These are phyloP conservation scores for Drosophila parvula DNA, from an alignment of 1,140 invertebrate genomes.

Conservation along the genomic window DNA sequence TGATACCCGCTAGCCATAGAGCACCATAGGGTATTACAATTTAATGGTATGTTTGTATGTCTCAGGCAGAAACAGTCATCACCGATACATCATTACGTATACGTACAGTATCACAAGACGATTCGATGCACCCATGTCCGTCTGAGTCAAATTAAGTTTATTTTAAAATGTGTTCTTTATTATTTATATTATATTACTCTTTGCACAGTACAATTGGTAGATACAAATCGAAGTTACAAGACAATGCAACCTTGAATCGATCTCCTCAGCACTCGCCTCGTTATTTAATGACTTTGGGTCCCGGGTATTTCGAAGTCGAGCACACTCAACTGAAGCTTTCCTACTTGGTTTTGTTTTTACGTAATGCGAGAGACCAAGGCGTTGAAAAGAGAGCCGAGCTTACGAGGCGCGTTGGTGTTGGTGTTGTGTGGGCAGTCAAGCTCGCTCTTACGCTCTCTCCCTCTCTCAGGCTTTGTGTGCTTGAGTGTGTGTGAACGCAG, in stretches of 20 bases:
- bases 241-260: no score
- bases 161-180: no score
- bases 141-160: no score
- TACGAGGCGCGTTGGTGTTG: constrained; percentile 32
- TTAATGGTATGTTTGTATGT: no score
- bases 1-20: background rate
- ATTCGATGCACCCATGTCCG: no score
- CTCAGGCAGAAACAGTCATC: no score
- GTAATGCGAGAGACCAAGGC: constrained; percentile 51
- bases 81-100: background rate
- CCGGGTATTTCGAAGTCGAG: background rate
- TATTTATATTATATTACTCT: no score
- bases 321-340: background rate
- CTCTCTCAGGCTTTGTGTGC: constrained; percentile 4
- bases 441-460: constrained; percentile 10
- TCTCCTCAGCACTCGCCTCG: no score
- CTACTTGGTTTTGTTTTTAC: constrained; percentile 45
- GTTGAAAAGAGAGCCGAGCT: constrained; percentile 48
- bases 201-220: background rate
- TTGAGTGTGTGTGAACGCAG: constrained; percentile 14
- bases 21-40: background rate
- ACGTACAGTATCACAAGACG: no score
- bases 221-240: background rate
- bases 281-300: background rate
- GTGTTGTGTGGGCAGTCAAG: constrained; percentile 36